Percentiles rank a stretch among this genome's conserved stretches.
phyloP scores from a whole-genome alignment of 1,140 invertebrate genomes.

The Aphelinus atriplicis region DNA sequence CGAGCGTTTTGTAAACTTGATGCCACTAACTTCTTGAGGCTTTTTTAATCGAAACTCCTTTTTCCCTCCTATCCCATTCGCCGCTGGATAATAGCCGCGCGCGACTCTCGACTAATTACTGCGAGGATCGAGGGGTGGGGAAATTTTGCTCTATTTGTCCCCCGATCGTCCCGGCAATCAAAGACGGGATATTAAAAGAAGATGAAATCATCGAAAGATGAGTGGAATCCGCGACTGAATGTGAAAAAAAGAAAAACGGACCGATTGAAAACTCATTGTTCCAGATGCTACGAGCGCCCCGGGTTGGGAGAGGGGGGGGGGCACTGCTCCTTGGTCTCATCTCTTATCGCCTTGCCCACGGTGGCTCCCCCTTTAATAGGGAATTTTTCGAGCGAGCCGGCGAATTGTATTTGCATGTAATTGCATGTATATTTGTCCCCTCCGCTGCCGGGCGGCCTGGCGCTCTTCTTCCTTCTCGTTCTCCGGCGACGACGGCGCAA shows the following conservation, averaged over 20 bases:
- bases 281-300: not conserved
- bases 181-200: not conserved
- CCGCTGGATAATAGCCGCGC: not conserved
- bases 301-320: not conserved
- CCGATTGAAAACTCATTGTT: constrained; percentile 40
- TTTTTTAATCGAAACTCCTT: not conserved
- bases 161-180: too few relatives aligned
- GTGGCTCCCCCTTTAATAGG: constrained; percentile 1
- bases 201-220: not conserved
- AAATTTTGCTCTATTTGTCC: too few relatives aligned
- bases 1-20: not conserved
- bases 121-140: too few relatives aligned
- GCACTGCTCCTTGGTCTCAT: not conserved
- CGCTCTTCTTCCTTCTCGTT: not conserved
- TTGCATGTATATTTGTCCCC: constrained; percentile 35
- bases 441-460: not conserved
- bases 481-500: constrained; percentile 10
- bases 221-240: constrained; percentile 24
- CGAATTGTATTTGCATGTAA: constrained; percentile 41
- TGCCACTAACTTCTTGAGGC: too few relatives aligned
- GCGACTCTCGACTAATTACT: too few relatives aligned
- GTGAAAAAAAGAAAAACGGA: not conserved
- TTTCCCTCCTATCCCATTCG: not conserved
- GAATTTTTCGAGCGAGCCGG: constrained; percentile 26
- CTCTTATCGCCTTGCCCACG: not conserved